Evolutionary conservation across 2,888 invertebrate genomes (phyloP), one percentile per base, ranked within the genome.

Genomic region (Ormyrus pomaceus): DNA sequence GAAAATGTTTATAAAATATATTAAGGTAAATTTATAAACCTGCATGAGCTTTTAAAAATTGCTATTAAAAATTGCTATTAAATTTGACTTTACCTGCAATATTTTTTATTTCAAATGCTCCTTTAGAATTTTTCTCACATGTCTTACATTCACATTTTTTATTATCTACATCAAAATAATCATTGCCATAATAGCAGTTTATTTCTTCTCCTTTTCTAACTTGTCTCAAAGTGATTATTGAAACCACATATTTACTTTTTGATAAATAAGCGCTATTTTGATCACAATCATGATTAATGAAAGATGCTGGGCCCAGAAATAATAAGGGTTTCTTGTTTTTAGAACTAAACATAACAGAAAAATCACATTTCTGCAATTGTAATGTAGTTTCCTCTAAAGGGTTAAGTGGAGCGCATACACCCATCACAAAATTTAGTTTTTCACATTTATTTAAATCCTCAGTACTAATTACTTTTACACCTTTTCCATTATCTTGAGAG

Each of bases 201-300:
- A 64, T 10, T 48, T 64, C 64, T 11, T 48, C 48, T 48, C 48
- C 48, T 6, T 48, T n/a, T n/a, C 48, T 64, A 6, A 64, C 48
- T 9, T 46, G 3, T n/a, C n/a, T 64, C 3, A 64, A 9, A 7
- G 48, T 64, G 9, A 6, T 48, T 11, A 64, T 10, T 45, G 64
- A 45, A 11, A 64, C 11, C 5, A 48, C 10, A 46, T 6, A 45
- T n/a, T 64, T 64, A 6, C 6, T 7, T 5, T 10, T 46, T 8
- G 10, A 11, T 6, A 46, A 6, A 19, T 48, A 64, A 7, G 7
- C 10, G n/a, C 64, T 51, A 48, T 64, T 64, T 10, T 6, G 48
- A 7, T 48, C 6, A 48, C 64, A 64, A 11, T 64, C 34, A 19
- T 64, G 64, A 48, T 64, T 64, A 48, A 64, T 64, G 48, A 64